Conservation (phyloP, 2,888 invertebrate genomes). For the Hypena proboscidalis region DNA sequence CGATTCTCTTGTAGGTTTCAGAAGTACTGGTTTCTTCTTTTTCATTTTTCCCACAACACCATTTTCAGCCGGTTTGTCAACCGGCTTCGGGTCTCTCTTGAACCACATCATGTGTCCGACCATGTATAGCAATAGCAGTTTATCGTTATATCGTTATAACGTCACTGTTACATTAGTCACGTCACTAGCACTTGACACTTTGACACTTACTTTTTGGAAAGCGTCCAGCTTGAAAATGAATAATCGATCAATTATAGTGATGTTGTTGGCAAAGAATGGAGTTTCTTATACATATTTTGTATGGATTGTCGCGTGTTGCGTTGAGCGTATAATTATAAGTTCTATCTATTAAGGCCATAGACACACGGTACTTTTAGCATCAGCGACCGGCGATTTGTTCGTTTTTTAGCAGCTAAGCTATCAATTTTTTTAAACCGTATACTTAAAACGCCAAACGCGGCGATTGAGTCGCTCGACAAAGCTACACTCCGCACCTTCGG, state of each 20-base stretch:
- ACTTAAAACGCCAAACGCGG: conserved; percentile 32
- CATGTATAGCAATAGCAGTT: conserved; percentile 32
- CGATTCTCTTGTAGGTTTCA: conserved; percentile 76
- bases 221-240: conserved; percentile 37
- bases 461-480: too few relatives aligned
- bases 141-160: conserved; percentile 20
- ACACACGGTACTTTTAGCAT: too few relatives aligned
- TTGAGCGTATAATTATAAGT: conserved; percentile 28
- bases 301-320: conserved; percentile 38
- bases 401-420: too few relatives aligned
- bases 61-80: conserved; percentile 68
- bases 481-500: too few relatives aligned
- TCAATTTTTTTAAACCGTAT: conserved; percentile 7
- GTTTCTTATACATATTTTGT: conserved; percentile 9
- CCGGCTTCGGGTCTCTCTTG: conserved; percentile 74
- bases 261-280: conserved; percentile 44
- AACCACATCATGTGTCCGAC: conserved; percentile 79
- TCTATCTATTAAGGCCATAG: too few relatives aligned
- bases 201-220: conserved; percentile 30
- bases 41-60: conserved; percentile 70
- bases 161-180: conserved; percentile 26
- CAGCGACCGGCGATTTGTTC: too few relatives aligned
- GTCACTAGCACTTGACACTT: conserved; percentile 21
- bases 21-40: conserved; percentile 70
- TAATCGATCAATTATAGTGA: conserved; percentile 41